phyloP scores from a whole-genome alignment of 2,888 invertebrate genomes.

The Habroteleia sp. region DNA sequence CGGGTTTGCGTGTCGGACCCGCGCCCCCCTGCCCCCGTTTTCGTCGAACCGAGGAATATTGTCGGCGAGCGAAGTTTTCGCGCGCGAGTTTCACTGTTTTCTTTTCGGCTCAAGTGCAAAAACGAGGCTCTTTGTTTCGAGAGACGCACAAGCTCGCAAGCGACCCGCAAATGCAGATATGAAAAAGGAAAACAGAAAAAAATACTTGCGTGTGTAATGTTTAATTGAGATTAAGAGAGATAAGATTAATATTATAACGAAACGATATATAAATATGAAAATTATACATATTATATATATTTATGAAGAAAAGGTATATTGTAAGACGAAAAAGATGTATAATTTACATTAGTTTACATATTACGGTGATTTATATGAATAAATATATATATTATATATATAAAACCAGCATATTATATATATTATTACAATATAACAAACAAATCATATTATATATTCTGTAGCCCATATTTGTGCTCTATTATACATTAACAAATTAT shows the following conservation, averaged over 20 bases:
- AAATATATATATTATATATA: constrained; percentile 68
- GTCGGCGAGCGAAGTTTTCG: constrained; percentile 1
- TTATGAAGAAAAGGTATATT: constrained; percentile 74
- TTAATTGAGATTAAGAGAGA: constrained; percentile 69
- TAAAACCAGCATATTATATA: constrained; percentile 67
- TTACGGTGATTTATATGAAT: constrained; percentile 71
- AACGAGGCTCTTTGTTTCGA: constrained; percentile 54
- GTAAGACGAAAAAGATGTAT: constrained; percentile 70
- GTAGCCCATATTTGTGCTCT: constrained; percentile 60
- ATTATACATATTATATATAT: constrained; percentile 74
- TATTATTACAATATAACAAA: constrained; percentile 62
- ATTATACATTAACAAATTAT: constrained; percentile 64
- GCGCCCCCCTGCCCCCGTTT: too few relatives aligned
- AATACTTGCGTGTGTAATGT: constrained; percentile 62
- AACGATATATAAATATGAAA: constrained; percentile 72
- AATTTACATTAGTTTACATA: constrained; percentile 73
- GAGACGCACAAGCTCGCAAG: constrained; percentile 63
- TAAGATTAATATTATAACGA: constrained; percentile 69
- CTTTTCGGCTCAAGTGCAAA: constrained; percentile 56
- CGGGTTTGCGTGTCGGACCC: constrained; percentile 49
- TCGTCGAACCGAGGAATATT: too few relatives aligned
- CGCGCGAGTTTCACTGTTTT: constrained; percentile 47
- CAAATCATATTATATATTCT: constrained; percentile 64
- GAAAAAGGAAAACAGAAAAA: constrained; percentile 40
- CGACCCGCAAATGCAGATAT: constrained; percentile 61